Conservation (phyloP, 2,888 invertebrate species). For the Epistrophe eligans region DNA sequence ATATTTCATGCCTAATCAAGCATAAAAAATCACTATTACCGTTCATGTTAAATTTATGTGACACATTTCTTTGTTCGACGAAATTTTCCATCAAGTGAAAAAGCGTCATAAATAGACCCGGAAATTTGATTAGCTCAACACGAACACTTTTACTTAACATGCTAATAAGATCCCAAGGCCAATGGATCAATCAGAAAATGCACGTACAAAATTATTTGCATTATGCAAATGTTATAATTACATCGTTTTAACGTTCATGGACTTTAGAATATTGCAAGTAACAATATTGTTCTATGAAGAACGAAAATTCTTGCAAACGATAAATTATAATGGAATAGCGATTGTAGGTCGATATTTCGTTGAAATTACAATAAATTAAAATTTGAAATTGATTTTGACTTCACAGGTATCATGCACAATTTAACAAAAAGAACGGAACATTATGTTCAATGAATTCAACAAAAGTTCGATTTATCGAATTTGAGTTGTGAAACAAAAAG, state of each 20-base stretch:
- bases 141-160: slow-evolving; percentile 16
- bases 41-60: slow-evolving; percentile 6
- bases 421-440: too few relatives aligned
- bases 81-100: background rate
- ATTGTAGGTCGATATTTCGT: background rate
- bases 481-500: too few relatives aligned
- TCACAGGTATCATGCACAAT: background rate
- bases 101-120: slow-evolving; percentile 22
- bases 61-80: background rate
- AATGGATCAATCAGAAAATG: background rate
- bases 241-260: background rate
- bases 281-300: background rate
- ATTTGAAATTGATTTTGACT: background rate
- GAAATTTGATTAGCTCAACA: slow-evolving; percentile 10
- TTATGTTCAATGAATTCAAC: background rate
- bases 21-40: background rate
- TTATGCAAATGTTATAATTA: slow-evolving; percentile 1
- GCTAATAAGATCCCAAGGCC: slow-evolving; percentile 11
- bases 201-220: background rate
- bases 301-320: too few relatives aligned
- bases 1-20: background rate
- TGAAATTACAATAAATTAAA: background rate
- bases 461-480: background rate
- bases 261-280: background rate
- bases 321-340: too few relatives aligned